Percentiles rank a stretch among this genome's conserved stretches.
phyloP scores from a whole-genome alignment of 1,140 invertebrate genomes.

The Drosophila ambigua region DNA sequence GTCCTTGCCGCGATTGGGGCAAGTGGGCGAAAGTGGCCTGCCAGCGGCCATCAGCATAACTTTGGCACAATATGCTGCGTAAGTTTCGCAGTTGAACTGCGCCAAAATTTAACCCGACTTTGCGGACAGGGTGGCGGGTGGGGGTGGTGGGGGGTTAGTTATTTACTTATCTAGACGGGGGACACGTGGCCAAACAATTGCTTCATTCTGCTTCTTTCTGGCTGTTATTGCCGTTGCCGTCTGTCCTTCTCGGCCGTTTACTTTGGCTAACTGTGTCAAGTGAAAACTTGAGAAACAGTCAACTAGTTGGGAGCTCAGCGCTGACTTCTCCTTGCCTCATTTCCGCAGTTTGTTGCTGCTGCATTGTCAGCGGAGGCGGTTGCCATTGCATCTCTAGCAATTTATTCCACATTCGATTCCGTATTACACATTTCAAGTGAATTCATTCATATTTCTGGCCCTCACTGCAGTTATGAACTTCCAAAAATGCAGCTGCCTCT shows the following conservation, averaged over 20 bases:
- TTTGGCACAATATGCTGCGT: constrained; percentile 63
- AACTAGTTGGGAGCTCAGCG: constrained; percentile 34
- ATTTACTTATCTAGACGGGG: constrained; percentile 48
- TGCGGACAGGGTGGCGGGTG: not conserved
- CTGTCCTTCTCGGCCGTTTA: constrained; percentile 40
- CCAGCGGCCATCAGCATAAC: constrained; percentile 54
- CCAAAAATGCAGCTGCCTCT: constrained; percentile 1
- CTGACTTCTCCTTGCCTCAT: constrained; percentile 17
- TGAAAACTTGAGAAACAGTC: constrained; percentile 18
- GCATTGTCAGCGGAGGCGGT: constrained; percentile 11
- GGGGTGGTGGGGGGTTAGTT: not conserved
- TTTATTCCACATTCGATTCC: too few relatives aligned
- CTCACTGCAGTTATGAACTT: too few relatives aligned
- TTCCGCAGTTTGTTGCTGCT: constrained; percentile 32
- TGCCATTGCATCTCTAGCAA: constrained; percentile 12
- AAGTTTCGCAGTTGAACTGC: constrained; percentile 60
- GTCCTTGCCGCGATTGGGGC: constrained; percentile 18
- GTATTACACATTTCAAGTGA: too few relatives aligned
- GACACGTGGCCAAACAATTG: constrained; percentile 56
- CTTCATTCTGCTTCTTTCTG: constrained; percentile 16
- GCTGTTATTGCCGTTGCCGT: constrained; percentile 7
- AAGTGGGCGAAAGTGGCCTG: not conserved
- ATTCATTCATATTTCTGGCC: too few relatives aligned
- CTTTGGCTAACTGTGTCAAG: constrained; percentile 58
- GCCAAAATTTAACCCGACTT: constrained; percentile 36